Percentiles rank a stretch among this genome's conserved stretches.
These are phyloP conservation scores for Zonotrichia leucophrys DNA, from an alignment of 2,113 vertebrate species.

Conservation along the genomic window DNA sequence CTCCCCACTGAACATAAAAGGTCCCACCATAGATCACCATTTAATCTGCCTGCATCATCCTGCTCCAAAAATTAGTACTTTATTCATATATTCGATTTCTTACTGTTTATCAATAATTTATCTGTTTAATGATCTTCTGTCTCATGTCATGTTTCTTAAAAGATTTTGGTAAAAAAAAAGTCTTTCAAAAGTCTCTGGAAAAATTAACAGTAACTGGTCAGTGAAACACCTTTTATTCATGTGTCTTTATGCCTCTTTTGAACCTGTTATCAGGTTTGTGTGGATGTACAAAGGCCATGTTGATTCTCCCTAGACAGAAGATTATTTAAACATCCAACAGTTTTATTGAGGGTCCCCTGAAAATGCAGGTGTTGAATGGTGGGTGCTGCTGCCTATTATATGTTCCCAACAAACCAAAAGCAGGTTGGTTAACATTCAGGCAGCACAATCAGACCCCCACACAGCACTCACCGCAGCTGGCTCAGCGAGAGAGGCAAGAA, in stretches of 20 bases:
- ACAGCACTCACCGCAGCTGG: too few species aligned
- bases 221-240: not conserved
- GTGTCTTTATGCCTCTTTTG: not conserved
- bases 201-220: not conserved
- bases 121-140: not conserved
- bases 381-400: too few species aligned
- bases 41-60: not conserved
- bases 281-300: not conserved
- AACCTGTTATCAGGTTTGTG: not conserved
- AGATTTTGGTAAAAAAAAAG: not conserved
- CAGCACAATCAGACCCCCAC: too few species aligned
- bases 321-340: not conserved
- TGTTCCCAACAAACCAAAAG: too few species aligned
- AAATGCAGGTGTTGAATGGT: too few species aligned
- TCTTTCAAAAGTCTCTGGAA: not conserved
- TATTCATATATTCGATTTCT: not conserved
- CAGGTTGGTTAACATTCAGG: too few species aligned
- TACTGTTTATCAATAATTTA: not conserved
- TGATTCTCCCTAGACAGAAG: rapidly evolving
- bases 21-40: not conserved
- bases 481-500: too few species aligned
- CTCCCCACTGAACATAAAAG: not conserved
- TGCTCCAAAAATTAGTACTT: not conserved
- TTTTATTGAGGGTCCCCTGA: not conserved
- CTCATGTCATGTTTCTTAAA: not conserved